These are phyloP conservation scores for Drosophila oshimai DNA, from an alignment of 1,140 invertebrate species.

Conservation along the genomic window DNA sequence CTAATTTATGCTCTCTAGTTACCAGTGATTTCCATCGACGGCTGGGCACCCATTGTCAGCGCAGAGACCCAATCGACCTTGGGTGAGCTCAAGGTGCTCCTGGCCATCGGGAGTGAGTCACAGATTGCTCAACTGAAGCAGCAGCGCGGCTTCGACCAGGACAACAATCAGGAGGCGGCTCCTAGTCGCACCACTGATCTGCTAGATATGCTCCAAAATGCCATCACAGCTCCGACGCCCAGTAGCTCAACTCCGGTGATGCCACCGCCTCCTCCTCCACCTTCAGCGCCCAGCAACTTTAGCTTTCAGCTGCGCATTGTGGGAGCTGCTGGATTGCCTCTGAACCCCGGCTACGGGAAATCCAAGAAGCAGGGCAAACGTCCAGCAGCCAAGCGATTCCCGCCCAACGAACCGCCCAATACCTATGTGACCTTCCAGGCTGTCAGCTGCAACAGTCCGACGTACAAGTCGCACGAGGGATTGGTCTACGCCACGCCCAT, in stretches of 20 bases:
- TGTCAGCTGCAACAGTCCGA: constrained; percentile 46
- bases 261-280: not conserved
- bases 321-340: constrained; percentile 85
- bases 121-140: constrained; percentile 85
- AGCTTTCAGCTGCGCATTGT: constrained; percentile 84
- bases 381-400: constrained; percentile 54
- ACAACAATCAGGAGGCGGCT: constrained; percentile 30
- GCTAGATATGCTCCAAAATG: constrained; percentile 82
- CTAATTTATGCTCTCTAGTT: constrained; percentile 72
- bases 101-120: constrained; percentile 85
- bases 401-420: constrained; percentile 83
- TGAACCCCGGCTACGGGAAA: constrained; percentile 81
- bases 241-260: not conserved
- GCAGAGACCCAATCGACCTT: constrained; percentile 81
- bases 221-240: constrained; percentile 47
- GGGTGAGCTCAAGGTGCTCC: constrained; percentile 84
- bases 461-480: constrained; percentile 76
- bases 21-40: constrained; percentile 86
- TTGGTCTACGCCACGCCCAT: constrained; percentile 84
- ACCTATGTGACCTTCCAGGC: constrained; percentile 86
- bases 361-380: constrained; percentile 62
- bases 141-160: constrained; percentile 82
- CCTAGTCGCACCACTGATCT: constrained; percentile 81
- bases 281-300: constrained; percentile 55
- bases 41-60: constrained; percentile 84